A percentile compares a stretch with the other conserved stretches of the same genome.
Conservation (phyloP, 37 sponge, comb jelly and placozoan genomes). For the Dysidea cf. avara region DNA sequence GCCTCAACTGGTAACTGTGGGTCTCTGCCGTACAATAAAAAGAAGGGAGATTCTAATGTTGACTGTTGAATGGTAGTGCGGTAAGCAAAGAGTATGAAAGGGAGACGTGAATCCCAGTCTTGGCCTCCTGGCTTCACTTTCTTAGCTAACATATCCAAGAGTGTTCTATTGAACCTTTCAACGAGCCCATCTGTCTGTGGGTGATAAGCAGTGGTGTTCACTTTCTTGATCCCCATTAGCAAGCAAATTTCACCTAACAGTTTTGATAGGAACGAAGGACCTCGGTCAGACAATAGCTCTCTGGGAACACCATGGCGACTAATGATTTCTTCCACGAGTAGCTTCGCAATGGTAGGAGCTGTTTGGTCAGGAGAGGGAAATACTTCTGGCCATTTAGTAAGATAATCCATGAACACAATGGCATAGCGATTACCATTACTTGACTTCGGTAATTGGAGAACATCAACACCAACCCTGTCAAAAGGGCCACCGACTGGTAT, state of each 20-base stretch:
- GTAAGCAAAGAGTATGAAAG: conserved; percentile 45
- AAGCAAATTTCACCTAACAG: conserved; percentile 30
- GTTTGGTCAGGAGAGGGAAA: conserved; percentile 44
- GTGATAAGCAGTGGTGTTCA: conserved; percentile 57
- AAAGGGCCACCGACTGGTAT: conserved; percentile 50
- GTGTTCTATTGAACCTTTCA: conserved; percentile 47
- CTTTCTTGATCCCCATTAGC: conserved; percentile 44
- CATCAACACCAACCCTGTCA: conserved; percentile 36
- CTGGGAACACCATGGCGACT: conserved; percentile 62
- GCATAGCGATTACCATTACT: conserved; percentile 32
- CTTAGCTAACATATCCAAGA: conserved; percentile 44
- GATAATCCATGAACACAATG: conserved; percentile 53
- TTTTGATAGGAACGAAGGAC: conserved; percentile 24
- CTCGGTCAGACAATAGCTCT: conserved; percentile 50
- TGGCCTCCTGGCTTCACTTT: conserved; percentile 5
- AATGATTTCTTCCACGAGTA: conserved; percentile 53
- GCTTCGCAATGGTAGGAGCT: conserved; percentile 52
- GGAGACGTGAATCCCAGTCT: conserved; percentile 36
- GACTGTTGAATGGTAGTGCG: conserved; percentile 27
- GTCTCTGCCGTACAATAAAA: conserved; percentile 51
- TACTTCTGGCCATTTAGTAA: conserved; percentile 74
- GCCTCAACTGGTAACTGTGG: conserved; percentile 27
- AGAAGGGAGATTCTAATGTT: conserved; percentile 50
- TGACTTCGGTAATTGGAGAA: conserved; percentile 27
- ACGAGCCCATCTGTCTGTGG: conserved; percentile 57